These are phyloP conservation scores for Ellobius talpinus DNA, from an alignment of 2,113 vertebrate species.

Conservation along the genomic window DNA sequence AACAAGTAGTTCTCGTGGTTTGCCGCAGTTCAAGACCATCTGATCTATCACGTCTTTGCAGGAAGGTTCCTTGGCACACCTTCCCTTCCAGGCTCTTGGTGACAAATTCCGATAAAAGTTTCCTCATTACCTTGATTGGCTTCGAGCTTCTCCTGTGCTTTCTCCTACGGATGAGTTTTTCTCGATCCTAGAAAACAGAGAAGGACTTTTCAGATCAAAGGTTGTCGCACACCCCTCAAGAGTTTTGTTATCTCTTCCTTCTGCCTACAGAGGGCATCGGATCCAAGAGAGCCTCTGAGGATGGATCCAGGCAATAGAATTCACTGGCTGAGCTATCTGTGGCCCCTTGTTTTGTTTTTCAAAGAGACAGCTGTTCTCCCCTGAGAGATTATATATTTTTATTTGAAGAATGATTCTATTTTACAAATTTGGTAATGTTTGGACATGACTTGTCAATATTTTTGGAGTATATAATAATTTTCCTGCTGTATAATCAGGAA, in stretches of 20 bases:
- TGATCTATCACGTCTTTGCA: constrained; percentile 65
- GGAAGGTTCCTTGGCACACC: constrained; percentile 46
- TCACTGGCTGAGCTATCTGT: background rate
- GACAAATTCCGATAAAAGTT: constrained; percentile 51
- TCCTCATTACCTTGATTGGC: constrained; percentile 93
- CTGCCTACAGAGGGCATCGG: background rate
- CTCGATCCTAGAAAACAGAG: constrained; percentile 92
- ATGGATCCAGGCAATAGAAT: background rate
- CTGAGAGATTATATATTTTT: background rate
- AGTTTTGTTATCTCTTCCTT: background rate
- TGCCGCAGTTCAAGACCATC: constrained; percentile 57
- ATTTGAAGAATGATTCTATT: constrained; percentile 18
- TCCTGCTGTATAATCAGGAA: background rate
- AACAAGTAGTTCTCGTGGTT: constrained; percentile 1
- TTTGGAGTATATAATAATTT: constrained; percentile 21
- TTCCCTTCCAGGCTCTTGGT: constrained; percentile 14
- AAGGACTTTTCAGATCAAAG: constrained; percentile 51
- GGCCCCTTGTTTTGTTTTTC: background rate
- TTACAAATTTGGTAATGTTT: constrained; percentile 4
- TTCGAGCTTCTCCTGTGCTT: constrained; percentile 98
- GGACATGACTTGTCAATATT: background rate
- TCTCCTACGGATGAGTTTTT: constrained; percentile 96
- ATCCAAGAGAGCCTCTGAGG: background rate
- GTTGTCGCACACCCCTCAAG: background rate
- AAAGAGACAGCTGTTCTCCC: background rate